Evolutionary conservation across 2,113 vertebrate species (phyloP).

Genomic region (Hippocampus guttulatus): DNA sequence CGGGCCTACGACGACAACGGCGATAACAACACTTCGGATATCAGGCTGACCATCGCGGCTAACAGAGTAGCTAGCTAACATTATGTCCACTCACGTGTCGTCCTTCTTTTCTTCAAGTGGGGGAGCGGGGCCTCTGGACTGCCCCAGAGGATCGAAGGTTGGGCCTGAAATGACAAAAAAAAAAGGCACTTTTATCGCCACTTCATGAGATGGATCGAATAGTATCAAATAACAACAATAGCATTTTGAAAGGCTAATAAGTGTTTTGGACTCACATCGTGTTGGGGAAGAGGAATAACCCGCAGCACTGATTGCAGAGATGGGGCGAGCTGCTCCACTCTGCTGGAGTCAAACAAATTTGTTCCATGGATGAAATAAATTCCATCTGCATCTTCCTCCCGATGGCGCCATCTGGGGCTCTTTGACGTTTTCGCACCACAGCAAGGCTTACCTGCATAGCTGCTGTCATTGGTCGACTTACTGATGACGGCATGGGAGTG

Average conservation of each 20-base stretch:
- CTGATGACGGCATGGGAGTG: slow-evolving; percentile 76
- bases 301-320: slow-evolving; percentile 93
- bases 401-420: neutral
- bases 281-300: slow-evolving; percentile 83
- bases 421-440: neutral
- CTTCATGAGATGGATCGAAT: neutral
- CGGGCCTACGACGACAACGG: slow-evolving; percentile 69
- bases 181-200: too few relatives aligned
- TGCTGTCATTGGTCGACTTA: slow-evolving; percentile 88
- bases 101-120: slow-evolving; percentile 85
- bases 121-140: slow-evolving; percentile 83
- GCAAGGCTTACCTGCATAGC: slow-evolving; percentile 79
- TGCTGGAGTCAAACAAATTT: slow-evolving; percentile 36
- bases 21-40: neutral
- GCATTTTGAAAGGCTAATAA: neutral
- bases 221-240: neutral
- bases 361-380: neutral
- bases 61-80: neutral
- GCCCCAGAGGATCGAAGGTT: slow-evolving; percentile 87
- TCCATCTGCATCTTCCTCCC: neutral
- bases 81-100: slow-evolving; percentile 78
- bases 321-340: slow-evolving; percentile 87
- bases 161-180: slow-evolving; percentile 68
- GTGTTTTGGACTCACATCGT: slow-evolving; percentile 72
- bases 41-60: neutral